Conservation (phyloP, 2,113 vertebrate genomes). For the Catharus minimus region DNA sequence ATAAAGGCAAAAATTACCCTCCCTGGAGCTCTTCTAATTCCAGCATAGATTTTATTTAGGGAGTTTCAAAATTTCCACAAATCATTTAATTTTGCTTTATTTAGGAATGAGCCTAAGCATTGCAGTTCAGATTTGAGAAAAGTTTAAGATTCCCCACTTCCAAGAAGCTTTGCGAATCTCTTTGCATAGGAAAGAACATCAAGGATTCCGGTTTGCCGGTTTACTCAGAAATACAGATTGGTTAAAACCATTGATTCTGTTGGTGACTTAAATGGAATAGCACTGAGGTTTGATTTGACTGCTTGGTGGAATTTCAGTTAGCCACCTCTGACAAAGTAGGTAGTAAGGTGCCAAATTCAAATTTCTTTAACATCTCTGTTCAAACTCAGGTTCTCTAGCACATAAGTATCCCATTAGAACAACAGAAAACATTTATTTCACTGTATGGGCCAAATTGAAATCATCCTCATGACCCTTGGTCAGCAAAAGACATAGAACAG, state of each 20-base stretch:
- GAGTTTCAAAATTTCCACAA: neutral
- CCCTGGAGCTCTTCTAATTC: neutral
- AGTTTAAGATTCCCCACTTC: neutral
- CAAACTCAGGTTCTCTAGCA: neutral
- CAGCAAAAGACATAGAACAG: neutral
- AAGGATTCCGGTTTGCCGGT: neutral
- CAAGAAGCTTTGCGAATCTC: neutral
- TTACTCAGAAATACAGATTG: neutral
- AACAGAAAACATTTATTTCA: neutral
- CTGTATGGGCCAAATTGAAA: neutral
- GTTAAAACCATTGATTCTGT: neutral
- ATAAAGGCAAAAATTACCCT: neutral
- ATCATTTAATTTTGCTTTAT: neutral
- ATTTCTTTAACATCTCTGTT: neutral
- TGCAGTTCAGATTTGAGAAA: neutral
- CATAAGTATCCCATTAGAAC: accelerated
- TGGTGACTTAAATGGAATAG: neutral
- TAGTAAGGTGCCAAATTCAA: neutral
- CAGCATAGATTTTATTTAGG: neutral
- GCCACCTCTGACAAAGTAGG: neutral
- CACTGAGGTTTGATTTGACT: neutral
- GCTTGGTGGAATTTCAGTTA: neutral
- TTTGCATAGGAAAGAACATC: neutral
- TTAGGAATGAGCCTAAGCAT: accelerated
- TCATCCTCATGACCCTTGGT: neutral